phyloP scores from a whole-genome alignment of 2,113 vertebrate genomes.

The Hirundichthys speculiger region DNA sequence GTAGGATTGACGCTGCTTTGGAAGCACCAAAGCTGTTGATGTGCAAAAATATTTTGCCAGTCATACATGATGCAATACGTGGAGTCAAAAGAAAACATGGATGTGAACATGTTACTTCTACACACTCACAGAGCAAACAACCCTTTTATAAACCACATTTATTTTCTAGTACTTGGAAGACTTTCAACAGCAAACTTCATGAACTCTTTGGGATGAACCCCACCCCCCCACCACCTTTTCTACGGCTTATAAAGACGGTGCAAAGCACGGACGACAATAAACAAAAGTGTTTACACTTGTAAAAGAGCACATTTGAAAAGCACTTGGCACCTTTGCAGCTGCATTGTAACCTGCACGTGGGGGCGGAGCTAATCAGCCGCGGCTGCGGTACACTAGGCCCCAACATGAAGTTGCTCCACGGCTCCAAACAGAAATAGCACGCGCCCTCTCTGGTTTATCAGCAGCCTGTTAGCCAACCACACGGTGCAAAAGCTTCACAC shows the following conservation, averaged over 20 bases:
- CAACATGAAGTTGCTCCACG: too few species aligned
- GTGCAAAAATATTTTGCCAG: slow-evolving; percentile 33
- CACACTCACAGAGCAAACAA: too few species aligned
- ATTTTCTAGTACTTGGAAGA: too few species aligned
- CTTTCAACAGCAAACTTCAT: too few species aligned
- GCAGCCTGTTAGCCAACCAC: background rate
- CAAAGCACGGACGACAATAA: slow-evolving; percentile 28
- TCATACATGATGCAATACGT: too few species aligned
- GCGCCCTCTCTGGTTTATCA: background rate
- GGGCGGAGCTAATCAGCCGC: slow-evolving; percentile 16
- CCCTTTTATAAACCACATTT: too few species aligned
- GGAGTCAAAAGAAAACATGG: too few species aligned
- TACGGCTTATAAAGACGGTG: too few species aligned
- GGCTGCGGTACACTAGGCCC: background rate
- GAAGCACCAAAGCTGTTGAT: background rate
- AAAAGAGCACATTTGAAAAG: slow-evolving; percentile 37
- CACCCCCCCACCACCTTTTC: too few species aligned
- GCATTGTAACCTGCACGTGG: slow-evolving; percentile 47
- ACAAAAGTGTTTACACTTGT: slow-evolving; percentile 52
- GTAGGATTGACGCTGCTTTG: slow-evolving; percentile 32
- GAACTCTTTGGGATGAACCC: too few species aligned
- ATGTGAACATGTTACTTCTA: too few species aligned
- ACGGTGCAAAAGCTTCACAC: slow-evolving; percentile 11
- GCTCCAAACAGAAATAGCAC: too few species aligned
- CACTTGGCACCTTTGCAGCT: slow-evolving; percentile 52